Evolutionary conservation across 2,888 invertebrate genomes (phyloP).

Genomic region (Calameuta pallipes): DNA sequence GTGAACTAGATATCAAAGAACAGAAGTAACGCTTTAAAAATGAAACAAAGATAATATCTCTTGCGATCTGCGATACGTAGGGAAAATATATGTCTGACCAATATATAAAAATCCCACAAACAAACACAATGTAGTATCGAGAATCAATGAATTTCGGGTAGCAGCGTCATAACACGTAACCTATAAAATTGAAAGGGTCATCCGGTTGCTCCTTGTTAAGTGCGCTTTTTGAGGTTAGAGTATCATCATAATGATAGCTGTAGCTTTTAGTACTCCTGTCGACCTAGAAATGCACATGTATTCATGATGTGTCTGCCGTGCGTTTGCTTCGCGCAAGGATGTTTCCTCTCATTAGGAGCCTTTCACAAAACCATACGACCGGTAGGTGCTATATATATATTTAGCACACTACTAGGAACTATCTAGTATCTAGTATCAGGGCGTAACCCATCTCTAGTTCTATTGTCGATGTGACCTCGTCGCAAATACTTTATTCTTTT

Average conservation of each 20-base stretch:
- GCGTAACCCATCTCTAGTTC: background rate
- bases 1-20: background rate
- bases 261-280: background rate
- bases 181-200: background rate
- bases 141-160: background rate
- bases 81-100: background rate
- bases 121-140: background rate
- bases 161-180: background rate
- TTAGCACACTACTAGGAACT: background rate
- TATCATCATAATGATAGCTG: background rate
- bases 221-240: background rate
- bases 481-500: background rate
- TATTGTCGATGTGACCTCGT: background rate
- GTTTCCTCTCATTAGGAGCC: background rate
- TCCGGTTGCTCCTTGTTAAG: background rate
- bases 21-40: background rate
- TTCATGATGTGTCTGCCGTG: background rate
- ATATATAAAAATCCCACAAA: background rate
- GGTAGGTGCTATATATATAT: background rate
- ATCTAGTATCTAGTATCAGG: background rate
- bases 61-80: background rate
- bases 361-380: background rate
- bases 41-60: background rate
- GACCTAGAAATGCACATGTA: background rate
- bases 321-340: background rate